phyloP scores from a whole-genome alignment of 2,888 invertebrate genomes.

The Coenonympha arcania region DNA sequence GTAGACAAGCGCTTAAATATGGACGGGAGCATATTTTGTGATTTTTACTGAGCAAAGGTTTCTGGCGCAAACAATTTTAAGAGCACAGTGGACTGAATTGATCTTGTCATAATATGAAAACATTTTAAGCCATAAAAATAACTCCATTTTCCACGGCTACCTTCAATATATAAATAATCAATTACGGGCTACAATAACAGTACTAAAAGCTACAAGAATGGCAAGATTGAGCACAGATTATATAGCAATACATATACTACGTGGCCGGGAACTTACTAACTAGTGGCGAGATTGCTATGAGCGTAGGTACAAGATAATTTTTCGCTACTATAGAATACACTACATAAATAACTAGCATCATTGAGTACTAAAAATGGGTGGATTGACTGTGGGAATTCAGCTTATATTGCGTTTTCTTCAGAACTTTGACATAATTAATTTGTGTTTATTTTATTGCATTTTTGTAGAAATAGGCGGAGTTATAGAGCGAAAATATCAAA shows the following conservation, averaged over 20 bases:
- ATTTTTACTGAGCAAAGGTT: not conserved
- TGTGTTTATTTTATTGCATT: too few relatives aligned
- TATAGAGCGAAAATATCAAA: not conserved
- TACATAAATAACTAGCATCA: slow-evolving; percentile 15
- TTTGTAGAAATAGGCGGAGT: slow-evolving; percentile 9
- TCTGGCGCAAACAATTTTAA: not conserved
- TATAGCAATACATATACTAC: slow-evolving; percentile 30
- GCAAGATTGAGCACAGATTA: slow-evolving; percentile 39
- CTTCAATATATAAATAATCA: not conserved
- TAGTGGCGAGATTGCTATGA: slow-evolving; percentile 50
- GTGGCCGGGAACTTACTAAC: slow-evolving; percentile 38
- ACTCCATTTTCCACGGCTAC: not conserved
- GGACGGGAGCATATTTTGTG: slow-evolving; percentile 9
- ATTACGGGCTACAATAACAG: not conserved
- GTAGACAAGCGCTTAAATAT: not conserved
- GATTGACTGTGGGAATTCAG: slow-evolving; percentile 14
- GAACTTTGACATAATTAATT: too few relatives aligned
- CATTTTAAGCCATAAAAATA: not conserved
- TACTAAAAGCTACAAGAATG: slow-evolving; percentile 16
- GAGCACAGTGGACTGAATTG: not conserved
- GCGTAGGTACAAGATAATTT: slow-evolving; percentile 36
- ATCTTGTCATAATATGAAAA: not conserved
- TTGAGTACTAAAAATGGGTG: slow-evolving; percentile 24
- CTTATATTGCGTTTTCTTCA: slow-evolving; percentile 15
- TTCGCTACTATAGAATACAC: slow-evolving; percentile 14